Evolutionary conservation across 2,888 invertebrate species (phyloP).

Genomic region (Synergus laeviventris): DNA sequence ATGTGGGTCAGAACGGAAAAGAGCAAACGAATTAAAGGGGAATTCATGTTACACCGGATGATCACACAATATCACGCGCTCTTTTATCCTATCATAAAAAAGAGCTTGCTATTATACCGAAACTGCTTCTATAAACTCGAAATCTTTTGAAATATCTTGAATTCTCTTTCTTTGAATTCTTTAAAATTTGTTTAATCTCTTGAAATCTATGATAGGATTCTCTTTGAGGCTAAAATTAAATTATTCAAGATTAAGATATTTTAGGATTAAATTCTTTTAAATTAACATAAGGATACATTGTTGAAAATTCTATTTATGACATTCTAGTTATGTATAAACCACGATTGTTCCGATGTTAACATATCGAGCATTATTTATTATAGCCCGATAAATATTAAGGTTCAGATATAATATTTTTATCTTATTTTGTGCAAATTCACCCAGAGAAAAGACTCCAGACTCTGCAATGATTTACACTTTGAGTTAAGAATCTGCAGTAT

Average conservation of each 20-base stretch:
- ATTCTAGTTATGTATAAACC: conserved; percentile 1
- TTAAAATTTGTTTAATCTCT: no score
- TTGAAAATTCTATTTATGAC: no score
- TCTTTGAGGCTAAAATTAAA: no score
- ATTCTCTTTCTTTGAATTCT: no score
- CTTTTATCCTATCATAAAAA: no score
- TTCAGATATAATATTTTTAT: background rate
- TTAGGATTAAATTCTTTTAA: no score
- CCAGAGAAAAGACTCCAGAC: conserved; percentile 11
- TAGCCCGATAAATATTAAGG: background rate
- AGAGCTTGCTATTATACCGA: no score
- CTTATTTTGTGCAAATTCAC: conserved; percentile 12
- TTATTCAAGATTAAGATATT: no score
- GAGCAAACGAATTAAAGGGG: conserved; percentile 21
- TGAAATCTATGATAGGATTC: no score
- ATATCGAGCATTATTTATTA: background rate
- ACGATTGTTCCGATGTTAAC: background rate
- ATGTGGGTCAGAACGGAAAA: conserved; percentile 17
- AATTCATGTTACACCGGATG: conserved; percentile 47
- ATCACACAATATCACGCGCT: conserved; percentile 50
- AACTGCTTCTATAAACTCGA: no score
- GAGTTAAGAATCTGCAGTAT: background rate
- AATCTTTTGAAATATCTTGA: no score
- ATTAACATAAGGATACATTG: no score
- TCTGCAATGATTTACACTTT: conserved; percentile 10